Evolutionary conservation across 2,888 invertebrate genomes (phyloP).

Genomic region (Tenthredo livida): DNA sequence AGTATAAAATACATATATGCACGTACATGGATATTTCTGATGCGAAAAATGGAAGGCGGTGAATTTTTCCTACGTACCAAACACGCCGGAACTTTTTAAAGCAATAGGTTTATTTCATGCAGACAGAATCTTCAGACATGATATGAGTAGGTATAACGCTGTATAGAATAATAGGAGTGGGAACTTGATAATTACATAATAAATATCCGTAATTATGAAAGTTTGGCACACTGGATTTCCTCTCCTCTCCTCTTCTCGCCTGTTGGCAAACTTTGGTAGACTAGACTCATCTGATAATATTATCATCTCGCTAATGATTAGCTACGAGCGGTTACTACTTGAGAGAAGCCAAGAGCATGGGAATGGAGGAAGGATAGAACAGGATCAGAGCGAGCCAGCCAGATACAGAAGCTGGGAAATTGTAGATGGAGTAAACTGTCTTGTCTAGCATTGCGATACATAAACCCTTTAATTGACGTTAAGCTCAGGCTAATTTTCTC

Average conservation of each 20-base stretch:
- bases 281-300: conserved; percentile 41
- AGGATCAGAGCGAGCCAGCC: neutral
- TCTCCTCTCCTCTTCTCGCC: neutral
- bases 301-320: conserved; percentile 38
- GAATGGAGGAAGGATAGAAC: neutral
- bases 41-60: neutral
- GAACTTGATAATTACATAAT: conserved; percentile 41
- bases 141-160: neutral
- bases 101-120: neutral
- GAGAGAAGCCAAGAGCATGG: neutral
- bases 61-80: conserved; percentile 15
- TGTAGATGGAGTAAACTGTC: neutral
- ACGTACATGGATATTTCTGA: neutral
- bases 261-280: conserved; percentile 32
- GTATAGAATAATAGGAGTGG: neutral
- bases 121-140: neutral
- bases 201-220: conserved; percentile 39
- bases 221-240: conserved; percentile 21
- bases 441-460: neutral
- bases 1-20: neutral
- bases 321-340: conserved; percentile 25
- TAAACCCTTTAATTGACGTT: neutral
- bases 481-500: conserved; percentile 6
- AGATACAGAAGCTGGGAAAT: neutral
- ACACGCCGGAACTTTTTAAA: conserved; percentile 3